Percentiles rank a stretch among this genome's conserved stretches.
phyloP scores from a whole-genome alignment of 2,888 invertebrate genomes.

The Drosophila borborema region DNA sequence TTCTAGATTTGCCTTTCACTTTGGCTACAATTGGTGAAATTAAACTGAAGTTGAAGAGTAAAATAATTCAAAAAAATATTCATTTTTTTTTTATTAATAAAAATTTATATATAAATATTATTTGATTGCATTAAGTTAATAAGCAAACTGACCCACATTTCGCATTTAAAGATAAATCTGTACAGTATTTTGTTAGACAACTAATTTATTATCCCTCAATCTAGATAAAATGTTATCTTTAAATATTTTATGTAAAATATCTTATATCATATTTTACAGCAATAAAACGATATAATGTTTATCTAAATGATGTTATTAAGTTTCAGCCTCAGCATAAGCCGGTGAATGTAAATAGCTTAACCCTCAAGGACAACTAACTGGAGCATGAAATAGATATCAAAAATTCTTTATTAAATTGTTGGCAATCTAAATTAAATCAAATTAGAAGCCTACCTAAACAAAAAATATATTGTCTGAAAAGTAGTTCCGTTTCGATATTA shows the following conservation, averaged over 20 bases:
- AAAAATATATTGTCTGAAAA: neutral
- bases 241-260: neutral
- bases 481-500: slow-evolving; percentile 24
- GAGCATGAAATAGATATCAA: slow-evolving; percentile 17
- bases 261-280: neutral
- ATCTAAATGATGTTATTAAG: slow-evolving; percentile 19
- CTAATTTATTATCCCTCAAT: neutral
- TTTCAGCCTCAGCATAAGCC: slow-evolving; percentile 10
- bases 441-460: neutral
- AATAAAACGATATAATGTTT: slow-evolving; percentile 35
- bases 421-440: slow-evolving; percentile 30
- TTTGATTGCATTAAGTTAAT: neutral
- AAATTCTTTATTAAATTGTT: slow-evolving; percentile 15
- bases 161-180: neutral
- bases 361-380: slow-evolving; percentile 29
- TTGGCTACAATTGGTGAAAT: no score
- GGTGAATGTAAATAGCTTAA: slow-evolving; percentile 12
- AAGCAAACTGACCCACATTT: neutral
- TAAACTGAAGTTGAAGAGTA: no score
- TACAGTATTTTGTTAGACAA: neutral
- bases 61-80: neutral
- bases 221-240: slow-evolving; percentile 8
- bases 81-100: neutral
- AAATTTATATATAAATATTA: neutral
- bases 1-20: no score